Evolutionary conservation across 2,797 vertebrate genomes (phyloP).

Genomic region (Hippopotamyrus pictus): DNA sequence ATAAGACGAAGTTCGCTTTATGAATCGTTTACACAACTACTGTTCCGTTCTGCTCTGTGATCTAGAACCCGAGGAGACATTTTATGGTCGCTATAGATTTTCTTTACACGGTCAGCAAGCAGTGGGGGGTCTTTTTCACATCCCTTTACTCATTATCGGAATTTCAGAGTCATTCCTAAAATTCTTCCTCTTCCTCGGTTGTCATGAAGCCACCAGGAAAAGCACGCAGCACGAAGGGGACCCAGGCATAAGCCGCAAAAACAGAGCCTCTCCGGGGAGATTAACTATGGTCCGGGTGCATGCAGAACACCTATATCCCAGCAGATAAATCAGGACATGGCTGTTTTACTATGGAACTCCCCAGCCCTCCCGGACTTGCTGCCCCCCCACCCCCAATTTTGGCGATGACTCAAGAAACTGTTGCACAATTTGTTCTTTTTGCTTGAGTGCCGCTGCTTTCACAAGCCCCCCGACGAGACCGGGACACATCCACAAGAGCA

Average conservation of each 20-base stretch:
- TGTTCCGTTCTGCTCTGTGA: background rate
- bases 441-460: constrained; percentile 32
- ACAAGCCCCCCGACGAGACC: constrained; percentile 33
- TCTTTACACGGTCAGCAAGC: background rate
- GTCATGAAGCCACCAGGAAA: constrained; percentile 23
- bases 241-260: constrained; percentile 36
- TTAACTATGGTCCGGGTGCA: constrained; percentile 36
- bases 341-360: constrained; percentile 38
- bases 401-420: constrained; percentile 45
- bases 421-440: constrained; percentile 48
- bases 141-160: background rate
- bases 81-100: background rate
- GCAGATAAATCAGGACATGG: constrained; percentile 43
- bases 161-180: constrained; percentile 16
- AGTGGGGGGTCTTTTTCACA: background rate
- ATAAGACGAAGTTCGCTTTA: background rate
- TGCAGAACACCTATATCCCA: constrained; percentile 23
- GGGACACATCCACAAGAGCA: constrained; percentile 22
- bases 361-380: background rate
- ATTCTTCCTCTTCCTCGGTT: constrained; percentile 17
- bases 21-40: background rate
- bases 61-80: background rate
- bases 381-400: constrained; percentile 25
- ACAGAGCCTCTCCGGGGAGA: constrained; percentile 35
- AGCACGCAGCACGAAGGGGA: constrained; percentile 29